These are phyloP conservation scores for Furnarius figulus DNA, from an alignment of 2,113 vertebrate species.

Conservation along the genomic window DNA sequence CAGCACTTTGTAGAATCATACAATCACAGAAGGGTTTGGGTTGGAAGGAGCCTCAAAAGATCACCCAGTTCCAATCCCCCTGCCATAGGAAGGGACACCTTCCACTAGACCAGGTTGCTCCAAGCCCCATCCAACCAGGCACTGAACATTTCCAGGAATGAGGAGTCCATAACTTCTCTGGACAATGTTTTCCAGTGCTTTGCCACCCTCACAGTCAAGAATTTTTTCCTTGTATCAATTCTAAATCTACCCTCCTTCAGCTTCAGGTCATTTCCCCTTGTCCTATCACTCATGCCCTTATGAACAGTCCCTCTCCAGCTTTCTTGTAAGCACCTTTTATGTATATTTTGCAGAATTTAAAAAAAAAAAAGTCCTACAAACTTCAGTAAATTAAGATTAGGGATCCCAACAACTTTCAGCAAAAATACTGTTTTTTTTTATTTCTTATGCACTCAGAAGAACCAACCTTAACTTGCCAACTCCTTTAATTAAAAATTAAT, in stretches of 20 bases:
- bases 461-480: background rate
- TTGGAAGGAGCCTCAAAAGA: background rate
- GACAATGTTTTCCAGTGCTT: background rate
- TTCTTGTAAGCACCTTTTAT: background rate
- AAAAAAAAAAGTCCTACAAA: background rate
- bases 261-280: background rate
- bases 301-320: background rate
- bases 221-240: background rate
- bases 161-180: background rate
- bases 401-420: background rate
- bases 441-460: background rate
- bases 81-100: background rate
- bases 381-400: background rate
- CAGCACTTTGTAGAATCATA: background rate
- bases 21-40: background rate
- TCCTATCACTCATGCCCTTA: background rate
- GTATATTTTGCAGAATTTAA: background rate
- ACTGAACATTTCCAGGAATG: background rate
- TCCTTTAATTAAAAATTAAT: background rate
- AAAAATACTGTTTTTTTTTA: background rate
- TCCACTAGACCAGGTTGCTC: background rate
- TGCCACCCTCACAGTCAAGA: background rate
- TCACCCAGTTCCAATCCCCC: background rate
- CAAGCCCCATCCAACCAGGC: background rate
- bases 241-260: background rate